A percentile compares a stretch with the other conserved stretches of the same genome.
Conservation (phyloP, 2,797 vertebrate genomes). For the Halcyon smyrnensis region DNA sequence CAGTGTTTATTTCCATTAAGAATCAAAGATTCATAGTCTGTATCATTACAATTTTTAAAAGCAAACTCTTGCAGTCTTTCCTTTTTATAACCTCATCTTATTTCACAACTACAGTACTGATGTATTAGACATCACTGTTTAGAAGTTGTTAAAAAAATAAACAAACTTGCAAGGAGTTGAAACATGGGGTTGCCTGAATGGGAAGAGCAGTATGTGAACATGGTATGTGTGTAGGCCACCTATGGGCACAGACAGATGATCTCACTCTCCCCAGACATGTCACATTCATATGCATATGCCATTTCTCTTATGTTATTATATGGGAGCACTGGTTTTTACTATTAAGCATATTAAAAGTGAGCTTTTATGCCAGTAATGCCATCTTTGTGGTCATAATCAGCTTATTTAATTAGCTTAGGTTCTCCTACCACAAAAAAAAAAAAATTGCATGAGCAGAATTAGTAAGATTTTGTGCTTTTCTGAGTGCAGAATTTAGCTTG, state of each 20-base stretch:
- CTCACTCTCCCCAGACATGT: background rate
- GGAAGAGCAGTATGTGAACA: background rate
- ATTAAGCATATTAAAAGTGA: background rate
- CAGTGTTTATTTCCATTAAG: background rate
- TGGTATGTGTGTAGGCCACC: background rate
- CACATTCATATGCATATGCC: fast-evolving
- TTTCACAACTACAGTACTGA: background rate
- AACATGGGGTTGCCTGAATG: fast-evolving
- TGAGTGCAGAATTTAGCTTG: background rate
- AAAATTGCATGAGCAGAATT: background rate
- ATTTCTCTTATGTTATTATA: background rate
- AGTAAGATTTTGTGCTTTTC: background rate
- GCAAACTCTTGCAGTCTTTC: background rate
- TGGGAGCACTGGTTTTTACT: background rate
- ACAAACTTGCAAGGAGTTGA: background rate
- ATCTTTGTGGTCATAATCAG: background rate
- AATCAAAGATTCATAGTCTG: background rate
- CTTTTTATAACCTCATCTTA: background rate
- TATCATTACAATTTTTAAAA: background rate
- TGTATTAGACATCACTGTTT: background rate
- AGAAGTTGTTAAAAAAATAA: background rate
- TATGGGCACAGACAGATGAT: background rate
- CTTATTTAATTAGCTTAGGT: background rate
- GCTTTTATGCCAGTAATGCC: background rate
- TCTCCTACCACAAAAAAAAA: background rate